phyloP scores from a whole-genome alignment of 2,113 vertebrate species.

The Microcebus tavaratra region DNA sequence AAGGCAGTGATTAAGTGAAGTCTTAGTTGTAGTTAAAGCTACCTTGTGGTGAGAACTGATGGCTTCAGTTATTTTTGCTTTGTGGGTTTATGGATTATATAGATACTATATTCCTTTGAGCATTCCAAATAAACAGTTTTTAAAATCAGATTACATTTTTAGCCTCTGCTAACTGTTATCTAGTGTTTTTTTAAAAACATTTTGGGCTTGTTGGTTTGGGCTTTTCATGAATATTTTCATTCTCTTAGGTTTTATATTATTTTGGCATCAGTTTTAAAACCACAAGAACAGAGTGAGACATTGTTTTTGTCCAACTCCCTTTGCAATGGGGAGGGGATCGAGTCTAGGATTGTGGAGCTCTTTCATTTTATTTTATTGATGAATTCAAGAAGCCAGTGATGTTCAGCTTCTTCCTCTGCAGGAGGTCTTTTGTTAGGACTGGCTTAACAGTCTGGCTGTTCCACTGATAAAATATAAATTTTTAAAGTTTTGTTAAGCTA shows the following conservation, averaged over 20 bases:
- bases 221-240: slow-evolving; percentile 4
- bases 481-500: not conserved
- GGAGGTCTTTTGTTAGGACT: not conserved
- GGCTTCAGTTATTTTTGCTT: slow-evolving; percentile 26
- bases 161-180: not conserved
- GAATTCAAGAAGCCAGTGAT: not conserved
- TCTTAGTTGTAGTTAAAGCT: not conserved
- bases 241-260: slow-evolving; percentile 1
- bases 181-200: not conserved
- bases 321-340: not conserved
- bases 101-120: not conserved
- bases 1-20: not conserved
- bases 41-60: not conserved
- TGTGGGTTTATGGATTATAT: not conserved
- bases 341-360: not conserved
- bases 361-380: not conserved
- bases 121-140: not conserved
- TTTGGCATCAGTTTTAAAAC: not conserved
- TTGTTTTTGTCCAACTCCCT: not conserved
- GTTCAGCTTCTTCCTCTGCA: not conserved
- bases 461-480: not conserved
- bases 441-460: not conserved
- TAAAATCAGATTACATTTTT: not conserved
- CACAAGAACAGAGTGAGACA: not conserved
- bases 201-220: not conserved